phyloP scores from a whole-genome alignment of 2,888 invertebrate species.

The Cristatella mucedo region DNA sequence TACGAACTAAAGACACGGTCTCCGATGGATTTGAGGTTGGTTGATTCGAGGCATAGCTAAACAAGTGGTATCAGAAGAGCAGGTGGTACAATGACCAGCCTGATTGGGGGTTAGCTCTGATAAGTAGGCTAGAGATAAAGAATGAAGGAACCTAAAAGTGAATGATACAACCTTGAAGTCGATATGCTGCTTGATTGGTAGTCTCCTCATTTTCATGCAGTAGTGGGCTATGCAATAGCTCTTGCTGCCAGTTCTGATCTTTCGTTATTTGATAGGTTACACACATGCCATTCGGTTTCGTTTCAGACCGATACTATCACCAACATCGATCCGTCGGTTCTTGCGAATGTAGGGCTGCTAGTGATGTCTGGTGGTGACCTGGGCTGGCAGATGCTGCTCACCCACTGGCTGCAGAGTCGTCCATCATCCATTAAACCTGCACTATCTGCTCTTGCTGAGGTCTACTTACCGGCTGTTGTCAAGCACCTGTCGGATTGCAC shows the following conservation, averaged over 20 bases:
- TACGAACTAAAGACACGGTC: no score
- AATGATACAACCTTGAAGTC: not conserved
- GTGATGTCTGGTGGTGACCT: slow-evolving; percentile 27
- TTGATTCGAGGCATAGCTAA: no score
- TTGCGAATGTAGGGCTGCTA: slow-evolving; percentile 31
- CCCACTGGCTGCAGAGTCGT: slow-evolving; percentile 31
- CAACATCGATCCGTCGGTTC: slow-evolving; percentile 26
- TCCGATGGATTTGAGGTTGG: no score
- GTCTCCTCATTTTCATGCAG: not conserved
- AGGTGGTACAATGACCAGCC: no score
- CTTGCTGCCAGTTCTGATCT: no score
- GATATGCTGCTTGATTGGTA: not conserved
- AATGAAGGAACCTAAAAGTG: not conserved
- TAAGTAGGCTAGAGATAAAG: no score
- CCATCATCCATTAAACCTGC: no score
- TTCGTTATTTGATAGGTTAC: not conserved
- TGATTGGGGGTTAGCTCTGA: no score
- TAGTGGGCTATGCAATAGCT: no score
- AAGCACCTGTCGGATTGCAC: slow-evolving; percentile 22
- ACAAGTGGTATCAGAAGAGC: no score
- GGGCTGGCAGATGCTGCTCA: slow-evolving; percentile 31
- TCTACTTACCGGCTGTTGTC: slow-evolving; percentile 24
- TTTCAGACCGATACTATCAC: slow-evolving; percentile 25
- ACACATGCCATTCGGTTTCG: not conserved
- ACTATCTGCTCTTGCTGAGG: slow-evolving; percentile 15